These are phyloP conservation scores for Acromyrmex heyeri DNA, from an alignment of 1,140 invertebrate species.

Conservation along the genomic window DNA sequence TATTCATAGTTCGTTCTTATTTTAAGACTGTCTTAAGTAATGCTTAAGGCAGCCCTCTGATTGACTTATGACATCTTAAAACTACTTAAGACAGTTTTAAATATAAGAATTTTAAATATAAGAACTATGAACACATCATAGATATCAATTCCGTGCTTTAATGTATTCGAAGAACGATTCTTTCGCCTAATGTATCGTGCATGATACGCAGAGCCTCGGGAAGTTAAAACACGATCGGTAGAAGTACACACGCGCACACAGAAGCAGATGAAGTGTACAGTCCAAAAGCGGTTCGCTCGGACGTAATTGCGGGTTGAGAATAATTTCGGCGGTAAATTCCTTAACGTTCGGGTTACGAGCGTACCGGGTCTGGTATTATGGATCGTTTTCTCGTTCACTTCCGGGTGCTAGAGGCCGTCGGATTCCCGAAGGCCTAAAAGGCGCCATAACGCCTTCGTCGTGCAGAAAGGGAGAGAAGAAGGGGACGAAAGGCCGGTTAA, in stretches of 20 bases:
- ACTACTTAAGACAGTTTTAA: no score
- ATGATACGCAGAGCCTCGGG: constrained; percentile 10
- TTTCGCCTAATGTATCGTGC: constrained; percentile 29
- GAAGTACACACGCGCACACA: not conserved
- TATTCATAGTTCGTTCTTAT: no score
- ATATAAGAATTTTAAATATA: no score
- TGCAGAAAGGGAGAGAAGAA: constrained; percentile 42
- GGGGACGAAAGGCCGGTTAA: constrained; percentile 70
- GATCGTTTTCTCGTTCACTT: constrained; percentile 61
- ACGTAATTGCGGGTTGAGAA: constrained; percentile 59
- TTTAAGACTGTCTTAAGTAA: no score
- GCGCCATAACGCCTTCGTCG: constrained; percentile 57
- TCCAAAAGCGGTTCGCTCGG: constrained; percentile 48
- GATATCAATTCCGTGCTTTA: not conserved
- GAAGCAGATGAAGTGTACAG: constrained; percentile 21
- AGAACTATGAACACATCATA: not conserved
- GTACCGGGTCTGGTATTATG: constrained; percentile 58
- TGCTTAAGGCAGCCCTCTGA: no score
- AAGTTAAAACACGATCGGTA: constrained; percentile 42
- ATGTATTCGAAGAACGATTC: constrained; percentile 5
- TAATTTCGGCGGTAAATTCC: constrained; percentile 60
- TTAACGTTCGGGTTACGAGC: constrained; percentile 50
- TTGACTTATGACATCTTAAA: no score
- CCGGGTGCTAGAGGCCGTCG: constrained; percentile 56
- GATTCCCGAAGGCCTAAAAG: constrained; percentile 67